A percentile compares a stretch with the other conserved stretches of the same genome.
These are phyloP conservation scores for Anticlea derivata DNA, from an alignment of 2,888 invertebrate species.

Conservation along the genomic window DNA sequence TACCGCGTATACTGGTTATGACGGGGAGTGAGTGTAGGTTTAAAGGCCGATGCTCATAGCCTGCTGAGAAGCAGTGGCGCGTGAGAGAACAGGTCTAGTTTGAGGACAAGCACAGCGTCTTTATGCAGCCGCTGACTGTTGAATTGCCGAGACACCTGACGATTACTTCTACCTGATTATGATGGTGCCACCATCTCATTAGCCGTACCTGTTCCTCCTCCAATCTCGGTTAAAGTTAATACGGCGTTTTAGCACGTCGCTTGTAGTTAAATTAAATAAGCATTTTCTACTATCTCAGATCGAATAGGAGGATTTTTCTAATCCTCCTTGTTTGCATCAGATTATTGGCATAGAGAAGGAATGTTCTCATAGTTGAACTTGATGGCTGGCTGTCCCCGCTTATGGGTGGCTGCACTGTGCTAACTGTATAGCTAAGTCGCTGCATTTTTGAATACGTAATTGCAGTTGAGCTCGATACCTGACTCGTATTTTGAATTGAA, in stretches of 20 bases:
- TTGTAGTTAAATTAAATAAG: conserved; percentile 19
- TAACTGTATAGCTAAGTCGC: conserved; percentile 30
- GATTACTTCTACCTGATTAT: conserved; percentile 54
- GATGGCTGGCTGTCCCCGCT: conserved; percentile 18
- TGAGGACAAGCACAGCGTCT: conserved; percentile 35
- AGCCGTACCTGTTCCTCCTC: conserved; percentile 41
- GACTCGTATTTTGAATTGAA: conserved; percentile 33
- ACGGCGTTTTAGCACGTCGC: conserved; percentile 28
- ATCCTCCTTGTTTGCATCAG: conserved; percentile 2
- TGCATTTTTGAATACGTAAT: conserved; percentile 30
- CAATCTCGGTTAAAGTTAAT: conserved; percentile 34
- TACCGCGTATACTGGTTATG: conserved; percentile 48
- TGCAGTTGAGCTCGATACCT: conserved; percentile 22
- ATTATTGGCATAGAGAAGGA: conserved; percentile 16
- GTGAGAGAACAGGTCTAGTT: conserved; percentile 54
- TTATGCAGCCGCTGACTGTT: conserved; percentile 34
- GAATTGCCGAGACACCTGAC: conserved; percentile 46
- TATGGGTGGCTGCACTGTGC: conserved; percentile 26
- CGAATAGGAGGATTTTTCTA: neutral
- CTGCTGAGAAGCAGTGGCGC: conserved; percentile 42
- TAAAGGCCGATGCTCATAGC: conserved; percentile 34
- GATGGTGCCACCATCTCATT: conserved; percentile 50
- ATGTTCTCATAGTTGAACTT: conserved; percentile 25
- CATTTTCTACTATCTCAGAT: conserved; percentile 12
- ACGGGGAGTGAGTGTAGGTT: conserved; percentile 40